Conservation (phyloP, 2,888 invertebrate species). For the Caenorhabditis becei region DNA sequence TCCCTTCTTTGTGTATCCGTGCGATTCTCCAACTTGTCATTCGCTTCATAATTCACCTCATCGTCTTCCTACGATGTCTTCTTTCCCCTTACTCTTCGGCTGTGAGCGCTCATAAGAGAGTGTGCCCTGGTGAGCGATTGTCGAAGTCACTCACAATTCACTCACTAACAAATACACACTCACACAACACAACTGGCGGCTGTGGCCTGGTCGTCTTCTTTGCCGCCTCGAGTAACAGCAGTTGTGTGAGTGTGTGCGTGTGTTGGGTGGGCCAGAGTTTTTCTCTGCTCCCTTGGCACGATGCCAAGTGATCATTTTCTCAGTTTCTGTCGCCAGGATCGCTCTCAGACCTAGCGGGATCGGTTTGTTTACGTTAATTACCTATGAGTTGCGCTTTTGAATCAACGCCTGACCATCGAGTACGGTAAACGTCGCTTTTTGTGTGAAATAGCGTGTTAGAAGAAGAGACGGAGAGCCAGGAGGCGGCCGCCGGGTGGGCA, state of each 20-base stretch:
- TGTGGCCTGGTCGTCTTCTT: conserved; percentile 52
- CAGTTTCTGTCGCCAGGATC: background rate
- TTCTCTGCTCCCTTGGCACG: conserved; percentile 58
- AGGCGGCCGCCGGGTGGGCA: conserved; percentile 59
- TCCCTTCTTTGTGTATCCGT: background rate
- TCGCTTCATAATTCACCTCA: conserved; percentile 39
- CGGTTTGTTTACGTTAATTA: conserved; percentile 56
- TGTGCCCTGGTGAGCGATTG: conserved; percentile 39
- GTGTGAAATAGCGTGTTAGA: conserved; percentile 21
- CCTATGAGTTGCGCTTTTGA: conserved; percentile 35
- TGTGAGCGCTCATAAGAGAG: conserved; percentile 14
- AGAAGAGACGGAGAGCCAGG: conserved; percentile 43
- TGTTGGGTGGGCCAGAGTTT: conserved; percentile 54
- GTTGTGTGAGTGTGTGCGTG: conserved; percentile 54
- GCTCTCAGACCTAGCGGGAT: conserved; percentile 16
- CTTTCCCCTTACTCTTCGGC: conserved; percentile 21
- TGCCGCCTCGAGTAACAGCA: conserved; percentile 55
- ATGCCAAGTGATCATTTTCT: conserved; percentile 55
- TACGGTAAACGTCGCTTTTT: conserved; percentile 50
- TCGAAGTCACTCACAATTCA: conserved; percentile 51
- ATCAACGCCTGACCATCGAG: conserved; percentile 31
- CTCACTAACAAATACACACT: conserved; percentile 51
- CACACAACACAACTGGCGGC: conserved; percentile 35
- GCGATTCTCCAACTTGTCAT: conserved; percentile 1
- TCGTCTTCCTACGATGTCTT: conserved; percentile 16